phyloP scores from a whole-genome alignment of 2,888 invertebrate species.

The Synergus umbraculus region DNA sequence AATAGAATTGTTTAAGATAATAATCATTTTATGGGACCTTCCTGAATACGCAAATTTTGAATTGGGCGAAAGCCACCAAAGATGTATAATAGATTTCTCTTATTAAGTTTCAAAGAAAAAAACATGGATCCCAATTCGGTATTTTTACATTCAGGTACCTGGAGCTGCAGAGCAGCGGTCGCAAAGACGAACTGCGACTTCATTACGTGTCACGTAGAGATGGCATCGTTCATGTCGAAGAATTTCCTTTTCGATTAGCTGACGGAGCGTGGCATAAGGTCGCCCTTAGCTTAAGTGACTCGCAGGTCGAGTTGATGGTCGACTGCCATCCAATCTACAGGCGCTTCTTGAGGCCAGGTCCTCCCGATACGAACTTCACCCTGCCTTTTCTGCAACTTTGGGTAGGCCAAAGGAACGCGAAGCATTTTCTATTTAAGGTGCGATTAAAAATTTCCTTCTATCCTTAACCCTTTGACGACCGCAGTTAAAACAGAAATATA shows the following conservation, averaged over 20 bases:
- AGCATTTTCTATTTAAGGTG: constrained; percentile 93
- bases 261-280: constrained; percentile 93
- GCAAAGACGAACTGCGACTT: constrained; percentile 90
- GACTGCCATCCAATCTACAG: constrained; percentile 93
- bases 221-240: constrained; percentile 86
- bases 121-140: not conserved
- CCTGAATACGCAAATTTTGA: not conserved
- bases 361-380: constrained; percentile 87
- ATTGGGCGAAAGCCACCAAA: not conserved
- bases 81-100: not conserved
- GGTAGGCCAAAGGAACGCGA: constrained; percentile 92
- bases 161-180: constrained; percentile 94
- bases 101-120: not conserved
- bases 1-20: not conserved
- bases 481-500: not conserved
- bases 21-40: not conserved
- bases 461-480: not conserved
- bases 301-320: constrained; percentile 89
- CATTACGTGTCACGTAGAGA: constrained; percentile 87
- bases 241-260: constrained; percentile 91
- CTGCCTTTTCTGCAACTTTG: constrained; percentile 87
- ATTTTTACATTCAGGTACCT: constrained; percentile 83
- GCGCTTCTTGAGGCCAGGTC: constrained; percentile 85
- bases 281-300: constrained; percentile 90
- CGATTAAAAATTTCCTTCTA: not conserved